Conservation (phyloP, 2,113 vertebrate species). For the Chrysochloris asiatica region DNA sequence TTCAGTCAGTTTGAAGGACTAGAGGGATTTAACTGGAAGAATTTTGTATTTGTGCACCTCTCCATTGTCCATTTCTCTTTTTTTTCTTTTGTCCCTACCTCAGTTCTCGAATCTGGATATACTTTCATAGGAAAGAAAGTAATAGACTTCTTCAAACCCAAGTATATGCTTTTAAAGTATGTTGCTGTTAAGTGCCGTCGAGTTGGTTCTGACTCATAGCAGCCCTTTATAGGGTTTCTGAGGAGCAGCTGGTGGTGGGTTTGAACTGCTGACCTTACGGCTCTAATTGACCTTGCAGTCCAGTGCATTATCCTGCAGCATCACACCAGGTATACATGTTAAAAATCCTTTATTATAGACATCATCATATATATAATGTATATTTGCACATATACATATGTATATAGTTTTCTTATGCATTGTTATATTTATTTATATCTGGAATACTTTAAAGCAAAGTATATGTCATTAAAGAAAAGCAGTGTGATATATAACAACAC, state of each 20-base stretch:
- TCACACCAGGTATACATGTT: too few species aligned
- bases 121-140: background rate
- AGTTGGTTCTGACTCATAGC: too few species aligned
- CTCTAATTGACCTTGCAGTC: too few species aligned
- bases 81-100: slow-evolving; percentile 27
- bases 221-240: too few species aligned
- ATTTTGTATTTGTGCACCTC: background rate
- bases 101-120: background rate
- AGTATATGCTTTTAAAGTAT: background rate
- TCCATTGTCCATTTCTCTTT: background rate
- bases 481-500: background rate
- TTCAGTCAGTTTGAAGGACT: background rate
- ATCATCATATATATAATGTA: slow-evolving; percentile 14
- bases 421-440: background rate
- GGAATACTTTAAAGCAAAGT: slow-evolving; percentile 3
- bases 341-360: background rate
- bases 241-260: too few species aligned
- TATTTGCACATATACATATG: too few species aligned
- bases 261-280: too few species aligned
- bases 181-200: too few species aligned
- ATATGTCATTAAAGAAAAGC: slow-evolving; percentile 10
- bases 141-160: background rate
- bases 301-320: too few species aligned
- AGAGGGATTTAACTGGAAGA: background rate
- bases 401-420: background rate